Conservation (phyloP, 2,888 invertebrate genomes). For the Microctonus hyperodae region DNA sequence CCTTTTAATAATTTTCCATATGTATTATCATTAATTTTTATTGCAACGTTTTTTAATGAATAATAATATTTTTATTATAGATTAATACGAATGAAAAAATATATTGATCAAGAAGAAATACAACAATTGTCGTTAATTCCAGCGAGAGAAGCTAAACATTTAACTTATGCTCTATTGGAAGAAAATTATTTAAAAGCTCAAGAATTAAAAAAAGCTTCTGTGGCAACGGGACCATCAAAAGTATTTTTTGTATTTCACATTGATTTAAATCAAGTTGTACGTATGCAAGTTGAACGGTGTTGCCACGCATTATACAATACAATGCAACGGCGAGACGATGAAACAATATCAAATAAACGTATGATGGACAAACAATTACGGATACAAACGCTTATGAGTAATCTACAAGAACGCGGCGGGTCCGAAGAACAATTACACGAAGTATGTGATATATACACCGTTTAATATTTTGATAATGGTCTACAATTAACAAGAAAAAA, state of each 20-base stretch:
- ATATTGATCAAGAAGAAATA: slow-evolving; percentile 90
- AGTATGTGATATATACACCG: slow-evolving; percentile 69
- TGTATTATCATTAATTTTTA: neutral
- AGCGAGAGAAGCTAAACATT: slow-evolving; percentile 89
- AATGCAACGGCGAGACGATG: slow-evolving; percentile 72
- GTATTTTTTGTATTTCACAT: slow-evolving; percentile 81
- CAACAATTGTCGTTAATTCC: slow-evolving; percentile 94
- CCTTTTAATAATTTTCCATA: neutral
- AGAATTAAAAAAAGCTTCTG: slow-evolving; percentile 76
- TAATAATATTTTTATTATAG: slow-evolving; percentile 60
- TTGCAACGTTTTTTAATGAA: neutral
- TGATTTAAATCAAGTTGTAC: slow-evolving; percentile 73
- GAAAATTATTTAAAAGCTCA: slow-evolving; percentile 78
- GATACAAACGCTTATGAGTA: slow-evolving; percentile 81
- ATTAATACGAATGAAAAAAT: slow-evolving; percentile 79
- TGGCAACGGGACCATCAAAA: slow-evolving; percentile 80
- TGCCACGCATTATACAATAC: slow-evolving; percentile 77
- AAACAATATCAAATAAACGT: slow-evolving; percentile 74
- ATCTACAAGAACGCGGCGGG: slow-evolving; percentile 80
- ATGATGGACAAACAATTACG: slow-evolving; percentile 87
- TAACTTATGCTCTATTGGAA: slow-evolving; percentile 84
- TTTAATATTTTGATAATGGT: too few relatives aligned
- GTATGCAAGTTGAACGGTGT: slow-evolving; percentile 74
- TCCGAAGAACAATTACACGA: slow-evolving; percentile 82
- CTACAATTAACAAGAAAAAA: too few relatives aligned